Conservation (phyloP, 2,113 vertebrate genomes). For the Pelvicachromis taeniatus region DNA sequence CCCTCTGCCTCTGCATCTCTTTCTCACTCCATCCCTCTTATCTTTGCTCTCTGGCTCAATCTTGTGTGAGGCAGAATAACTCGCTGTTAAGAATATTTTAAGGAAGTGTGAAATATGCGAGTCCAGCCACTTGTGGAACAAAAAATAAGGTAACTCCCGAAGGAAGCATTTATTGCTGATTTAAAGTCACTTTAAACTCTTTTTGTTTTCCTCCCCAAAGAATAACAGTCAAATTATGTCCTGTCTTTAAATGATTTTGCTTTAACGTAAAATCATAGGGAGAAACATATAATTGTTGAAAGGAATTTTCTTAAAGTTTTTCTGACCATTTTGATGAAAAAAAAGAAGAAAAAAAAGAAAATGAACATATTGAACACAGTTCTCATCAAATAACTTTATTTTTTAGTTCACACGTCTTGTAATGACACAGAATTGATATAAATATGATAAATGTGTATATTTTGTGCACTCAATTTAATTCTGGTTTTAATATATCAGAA, state of each 20-base stretch:
- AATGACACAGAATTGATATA: not conserved
- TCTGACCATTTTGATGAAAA: not conserved
- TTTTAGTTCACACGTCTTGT: not conserved
- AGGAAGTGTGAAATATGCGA: slow-evolving; percentile 47
- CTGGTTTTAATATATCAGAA: not conserved
- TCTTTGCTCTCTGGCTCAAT: slow-evolving; percentile 46
- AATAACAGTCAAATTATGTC: not conserved
- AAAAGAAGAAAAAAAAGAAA: not conserved
- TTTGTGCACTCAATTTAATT: not conserved
- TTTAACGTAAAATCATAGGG: not conserved
- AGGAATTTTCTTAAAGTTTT: not conserved
- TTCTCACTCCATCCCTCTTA: slow-evolving; percentile 31
- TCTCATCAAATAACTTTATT: not conserved
- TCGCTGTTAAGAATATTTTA: slow-evolving; percentile 39
- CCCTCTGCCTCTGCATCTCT: slow-evolving; percentile 32
- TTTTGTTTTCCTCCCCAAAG: not conserved
- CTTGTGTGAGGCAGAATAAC: slow-evolving; percentile 50
- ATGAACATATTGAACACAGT: not conserved
- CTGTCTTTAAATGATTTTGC: not conserved
- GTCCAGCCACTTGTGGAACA: slow-evolving; percentile 29
- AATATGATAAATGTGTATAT: not conserved
- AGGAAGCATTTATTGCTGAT: slow-evolving; percentile 12
- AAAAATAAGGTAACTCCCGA: not conserved
- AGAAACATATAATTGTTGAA: not conserved
- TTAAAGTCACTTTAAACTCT: not conserved